phyloP scores from a whole-genome alignment of 2,888 invertebrate species.

The Blastobasis adustella region DNA sequence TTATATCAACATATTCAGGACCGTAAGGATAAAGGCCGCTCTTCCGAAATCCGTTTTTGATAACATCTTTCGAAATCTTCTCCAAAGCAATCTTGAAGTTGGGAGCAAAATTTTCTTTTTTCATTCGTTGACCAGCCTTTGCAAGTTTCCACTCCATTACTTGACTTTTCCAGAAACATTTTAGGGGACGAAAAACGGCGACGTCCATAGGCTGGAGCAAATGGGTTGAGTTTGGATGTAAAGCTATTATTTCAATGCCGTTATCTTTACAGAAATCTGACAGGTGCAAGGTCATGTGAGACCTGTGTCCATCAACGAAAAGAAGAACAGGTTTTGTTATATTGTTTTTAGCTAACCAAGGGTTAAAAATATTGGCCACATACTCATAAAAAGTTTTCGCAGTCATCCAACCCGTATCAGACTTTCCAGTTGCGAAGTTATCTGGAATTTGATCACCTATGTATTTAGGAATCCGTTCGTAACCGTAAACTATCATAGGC shows the following conservation, averaged over 20 bases:
- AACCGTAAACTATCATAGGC: slow-evolving; percentile 17
- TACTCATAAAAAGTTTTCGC: slow-evolving; percentile 33
- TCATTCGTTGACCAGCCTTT: slow-evolving; percentile 11
- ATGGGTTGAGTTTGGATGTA: slow-evolving; percentile 17
- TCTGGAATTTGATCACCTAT: slow-evolving; percentile 11
- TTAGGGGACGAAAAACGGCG: slow-evolving; percentile 18
- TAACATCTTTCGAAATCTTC: slow-evolving; percentile 8
- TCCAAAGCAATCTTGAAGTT: slow-evolving; percentile 15
- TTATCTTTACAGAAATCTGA: slow-evolving; percentile 4
- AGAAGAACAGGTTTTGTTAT: slow-evolving; percentile 11
- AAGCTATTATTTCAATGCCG: slow-evolving; percentile 16
- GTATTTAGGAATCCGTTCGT: slow-evolving; percentile 13
- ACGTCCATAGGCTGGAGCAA: slow-evolving; percentile 19
- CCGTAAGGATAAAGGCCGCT: slow-evolving; percentile 22
- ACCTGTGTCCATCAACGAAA: slow-evolving; percentile 15
- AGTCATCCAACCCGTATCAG: slow-evolving; percentile 33
- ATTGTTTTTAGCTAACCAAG: slow-evolving; percentile 21
- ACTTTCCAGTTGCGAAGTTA: slow-evolving; percentile 20
- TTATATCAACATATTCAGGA: slow-evolving; percentile 18
- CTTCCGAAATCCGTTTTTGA: slow-evolving; percentile 21
- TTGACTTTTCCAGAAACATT: slow-evolving; percentile 14
- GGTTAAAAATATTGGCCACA: slow-evolving; percentile 29
- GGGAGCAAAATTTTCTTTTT: slow-evolving; percentile 20
- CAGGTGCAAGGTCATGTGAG: slow-evolving; percentile 12
- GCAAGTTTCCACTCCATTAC: slow-evolving; percentile 18